These are phyloP conservation scores for Hydrocynus forskahlii DNA, from an alignment of 2,797 vertebrate genomes.

Conservation along the genomic window DNA sequence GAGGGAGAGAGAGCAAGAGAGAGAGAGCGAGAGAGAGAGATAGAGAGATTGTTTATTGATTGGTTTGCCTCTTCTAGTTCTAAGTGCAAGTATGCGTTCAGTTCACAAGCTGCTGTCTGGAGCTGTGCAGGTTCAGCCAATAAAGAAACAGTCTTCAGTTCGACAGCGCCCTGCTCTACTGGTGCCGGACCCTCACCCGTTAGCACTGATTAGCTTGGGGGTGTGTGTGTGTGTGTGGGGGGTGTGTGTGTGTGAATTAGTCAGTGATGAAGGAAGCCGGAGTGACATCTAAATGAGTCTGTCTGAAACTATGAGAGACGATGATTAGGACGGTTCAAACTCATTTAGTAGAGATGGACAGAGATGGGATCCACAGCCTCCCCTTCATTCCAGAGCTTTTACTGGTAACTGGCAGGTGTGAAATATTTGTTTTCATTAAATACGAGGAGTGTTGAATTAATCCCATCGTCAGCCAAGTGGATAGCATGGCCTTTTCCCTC, in stretches of 20 bases:
- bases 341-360: neutral
- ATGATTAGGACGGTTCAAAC: constrained; percentile 12
- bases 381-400: neutral
- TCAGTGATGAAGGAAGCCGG: constrained; percentile 46
- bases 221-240: no score
- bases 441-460: constrained; percentile 39
- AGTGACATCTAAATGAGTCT: neutral
- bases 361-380: neutral
- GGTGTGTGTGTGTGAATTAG: no score
- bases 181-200: neutral
- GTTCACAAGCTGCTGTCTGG: no score
- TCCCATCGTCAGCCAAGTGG: constrained; percentile 41
- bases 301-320: neutral
- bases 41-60: constrained; percentile 66
- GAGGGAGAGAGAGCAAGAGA: neutral
- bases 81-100: constrained; percentile 60
- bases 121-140: constrained; percentile 47
- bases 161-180: constrained; percentile 22
- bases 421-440: constrained; percentile 50
- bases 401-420: constrained; percentile 32
- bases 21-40: neutral
- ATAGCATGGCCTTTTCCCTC: constrained; percentile 18
- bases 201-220: constrained; percentile 17
- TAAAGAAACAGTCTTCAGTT: constrained; percentile 37
- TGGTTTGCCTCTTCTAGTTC: constrained; percentile 67